Evolutionary conservation across 2,888 invertebrate species (phyloP).

Genomic region (Ceraclea dissimilis): DNA sequence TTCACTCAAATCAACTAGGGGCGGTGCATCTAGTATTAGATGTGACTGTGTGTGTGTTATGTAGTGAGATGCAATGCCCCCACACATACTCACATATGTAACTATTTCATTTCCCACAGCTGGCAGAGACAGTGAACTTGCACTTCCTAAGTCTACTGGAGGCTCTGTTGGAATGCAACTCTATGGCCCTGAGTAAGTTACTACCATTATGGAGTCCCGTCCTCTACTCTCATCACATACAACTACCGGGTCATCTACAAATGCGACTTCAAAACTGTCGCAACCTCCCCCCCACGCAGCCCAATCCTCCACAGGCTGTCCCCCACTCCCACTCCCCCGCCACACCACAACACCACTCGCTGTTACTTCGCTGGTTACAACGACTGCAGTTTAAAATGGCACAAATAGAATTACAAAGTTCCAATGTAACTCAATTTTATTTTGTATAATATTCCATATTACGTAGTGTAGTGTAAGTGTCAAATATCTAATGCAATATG

Average conservation of each 20-base stretch:
- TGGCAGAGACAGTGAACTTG: slow-evolving; percentile 95
- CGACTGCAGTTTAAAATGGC: slow-evolving; percentile 96
- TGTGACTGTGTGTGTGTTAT: no score
- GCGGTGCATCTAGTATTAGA: no score
- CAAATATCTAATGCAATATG: no score
- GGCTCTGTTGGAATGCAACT: slow-evolving; percentile 90
- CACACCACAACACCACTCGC: slow-evolving; percentile 40
- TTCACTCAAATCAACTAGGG: no score
- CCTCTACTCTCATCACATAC: slow-evolving; percentile 78
- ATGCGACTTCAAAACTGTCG: slow-evolving; percentile 82
- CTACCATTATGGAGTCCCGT: slow-evolving; percentile 96
- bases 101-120: slow-evolving; percentile 42
- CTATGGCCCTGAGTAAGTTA: slow-evolving; percentile 83
- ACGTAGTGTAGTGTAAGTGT: no score
- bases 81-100: no score
- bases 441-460: slow-evolving; percentile 20
- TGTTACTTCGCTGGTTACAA: slow-evolving; percentile 77
- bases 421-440: slow-evolving; percentile 26
- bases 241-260: slow-evolving; percentile 86
- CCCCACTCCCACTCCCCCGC: slow-evolving; percentile 47
- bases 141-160: slow-evolving; percentile 94
- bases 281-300: slow-evolving; percentile 60
- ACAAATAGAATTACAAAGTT: slow-evolving; percentile 67
- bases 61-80: no score
- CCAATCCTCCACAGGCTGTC: slow-evolving; percentile 44